Percentiles rank a stretch among this genome's conserved stretches.
These are phyloP conservation scores for Proteles cristata DNA, from an alignment of 2,113 vertebrate genomes.

Conservation along the genomic window DNA sequence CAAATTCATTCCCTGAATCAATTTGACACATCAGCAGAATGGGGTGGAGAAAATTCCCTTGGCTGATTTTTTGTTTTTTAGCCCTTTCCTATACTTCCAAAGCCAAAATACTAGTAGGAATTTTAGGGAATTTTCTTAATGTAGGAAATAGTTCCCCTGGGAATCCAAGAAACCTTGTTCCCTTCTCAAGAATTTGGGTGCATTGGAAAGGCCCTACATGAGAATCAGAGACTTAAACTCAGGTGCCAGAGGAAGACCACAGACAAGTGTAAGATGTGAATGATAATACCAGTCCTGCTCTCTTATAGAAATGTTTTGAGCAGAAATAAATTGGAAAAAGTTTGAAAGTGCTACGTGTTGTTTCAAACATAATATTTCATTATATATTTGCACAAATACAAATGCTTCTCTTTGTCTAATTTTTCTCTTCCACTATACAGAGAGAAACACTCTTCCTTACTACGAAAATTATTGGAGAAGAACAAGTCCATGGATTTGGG, in stretches of 20 bases:
- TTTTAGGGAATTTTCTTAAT: constrained; percentile 71
- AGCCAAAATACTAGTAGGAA: constrained; percentile 52
- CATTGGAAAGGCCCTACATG: constrained; percentile 5
- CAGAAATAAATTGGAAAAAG: not conserved
- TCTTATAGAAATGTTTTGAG: not conserved
- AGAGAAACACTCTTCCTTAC: not conserved
- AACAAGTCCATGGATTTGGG: not conserved
- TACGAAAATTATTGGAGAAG: not conserved
- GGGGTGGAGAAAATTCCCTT: not conserved
- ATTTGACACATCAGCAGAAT: not conserved
- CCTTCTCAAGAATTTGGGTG: constrained; percentile 15
- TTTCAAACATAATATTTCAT: not conserved
- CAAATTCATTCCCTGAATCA: constrained; percentile 26
- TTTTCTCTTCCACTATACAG: not conserved
- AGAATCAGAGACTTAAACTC: not conserved
- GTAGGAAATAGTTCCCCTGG: constrained; percentile 37
- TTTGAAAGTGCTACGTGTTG: not conserved
- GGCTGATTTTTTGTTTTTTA: constrained; percentile 41
- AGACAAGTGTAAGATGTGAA: not conserved
- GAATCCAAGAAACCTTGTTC: not conserved
- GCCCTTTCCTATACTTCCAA: constrained; percentile 39
- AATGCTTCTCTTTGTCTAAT: not conserved
- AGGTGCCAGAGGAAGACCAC: not conserved
- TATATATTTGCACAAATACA: not conserved
- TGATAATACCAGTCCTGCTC: not conserved